Evolutionary conservation across 2,797 vertebrate genomes (phyloP), one percentile per base, ranked within the genome.

Genomic region (Pangasius krempfi): DNA sequence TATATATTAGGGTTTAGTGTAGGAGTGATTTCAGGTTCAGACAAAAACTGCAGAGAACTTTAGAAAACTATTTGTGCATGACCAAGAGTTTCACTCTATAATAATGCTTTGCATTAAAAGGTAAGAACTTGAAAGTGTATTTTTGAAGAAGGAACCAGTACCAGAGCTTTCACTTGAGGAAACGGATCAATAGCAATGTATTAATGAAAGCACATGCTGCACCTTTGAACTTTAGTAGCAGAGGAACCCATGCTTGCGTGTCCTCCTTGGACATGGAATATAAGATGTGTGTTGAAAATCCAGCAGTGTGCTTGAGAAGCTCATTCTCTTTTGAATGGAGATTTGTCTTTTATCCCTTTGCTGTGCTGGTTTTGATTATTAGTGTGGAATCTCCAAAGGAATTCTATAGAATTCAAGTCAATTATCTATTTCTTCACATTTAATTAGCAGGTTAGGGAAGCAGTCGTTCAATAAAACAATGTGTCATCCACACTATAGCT

Each of bases 141-240:
- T 94, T 85, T 93, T 93, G 94, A 93, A 95, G 93, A 90, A 87
- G 90, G 93, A 95, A 94, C 95, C 95, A 95, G 94, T 95, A 95
- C 93, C 90, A 82, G 72, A 95, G 94, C 94, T 93, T 94, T 94
- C 60, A 89, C 52, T 84, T 88, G 92, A 95, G 92, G 92, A 92
- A 91, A 89, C 85, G 84, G 94, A 96, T 96, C 96, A 91, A 95
- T 96, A 95, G 70, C 44, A 12, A 73, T 80, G n/a, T 86, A 89
- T 89, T 87, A 87, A 85, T 88, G 75, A 82, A 47, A 78, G 73
- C 30, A 52, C 52, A 75, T 56, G 58, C 58, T 58, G 30, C 50
- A 76, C 54, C 87, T 88, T 91, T 89, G 86, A 91, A 91, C 85
- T 73, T 66, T 56, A 80, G 37, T 16, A 84, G 88, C 37, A 47